These are phyloP conservation scores for Canis aureus DNA, from an alignment of 2,113 vertebrate genomes.

Conservation along the genomic window DNA sequence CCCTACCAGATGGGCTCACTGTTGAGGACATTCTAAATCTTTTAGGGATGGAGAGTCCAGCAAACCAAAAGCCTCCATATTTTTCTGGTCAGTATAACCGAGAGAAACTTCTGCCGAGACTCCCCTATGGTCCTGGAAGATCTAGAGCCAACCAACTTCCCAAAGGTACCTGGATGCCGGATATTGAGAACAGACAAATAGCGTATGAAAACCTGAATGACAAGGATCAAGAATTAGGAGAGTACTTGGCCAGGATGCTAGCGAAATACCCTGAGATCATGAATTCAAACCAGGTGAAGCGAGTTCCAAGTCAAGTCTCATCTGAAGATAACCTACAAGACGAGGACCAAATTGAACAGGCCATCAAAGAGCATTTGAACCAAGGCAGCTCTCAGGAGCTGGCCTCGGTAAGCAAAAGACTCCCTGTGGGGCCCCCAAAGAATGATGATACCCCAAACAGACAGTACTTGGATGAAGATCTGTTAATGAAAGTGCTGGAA, in stretches of 20 bases:
- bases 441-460: slow-evolving; percentile 82
- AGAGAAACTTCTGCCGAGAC: slow-evolving; percentile 87
- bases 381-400: slow-evolving; percentile 88
- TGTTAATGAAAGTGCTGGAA: slow-evolving; percentile 92
- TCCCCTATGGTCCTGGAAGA: slow-evolving; percentile 85
- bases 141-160: slow-evolving; percentile 85
- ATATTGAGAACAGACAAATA: slow-evolving; percentile 86
- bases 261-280: slow-evolving; percentile 90
- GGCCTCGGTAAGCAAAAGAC: slow-evolving; percentile 86
- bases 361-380: slow-evolving; percentile 90
- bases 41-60: slow-evolving; percentile 89
- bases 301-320: slow-evolving; percentile 84
- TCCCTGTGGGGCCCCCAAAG: slow-evolving; percentile 80
- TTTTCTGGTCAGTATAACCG: slow-evolving; percentile 87
- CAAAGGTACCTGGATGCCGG: slow-evolving; percentile 85
- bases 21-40: slow-evolving; percentile 93
- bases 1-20: slow-evolving; percentile 90
- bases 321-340: slow-evolving; percentile 83
- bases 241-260: slow-evolving; percentile 93
- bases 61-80: slow-evolving; percentile 88
- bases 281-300: slow-evolving; percentile 87
- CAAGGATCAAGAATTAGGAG: slow-evolving; percentile 92
- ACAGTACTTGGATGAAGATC: slow-evolving; percentile 91
- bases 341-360: slow-evolving; percentile 87
- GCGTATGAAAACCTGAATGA: slow-evolving; percentile 89